phyloP scores from a whole-genome alignment of 2,888 invertebrate genomes.

The Zaprionus bogoriensis region DNA sequence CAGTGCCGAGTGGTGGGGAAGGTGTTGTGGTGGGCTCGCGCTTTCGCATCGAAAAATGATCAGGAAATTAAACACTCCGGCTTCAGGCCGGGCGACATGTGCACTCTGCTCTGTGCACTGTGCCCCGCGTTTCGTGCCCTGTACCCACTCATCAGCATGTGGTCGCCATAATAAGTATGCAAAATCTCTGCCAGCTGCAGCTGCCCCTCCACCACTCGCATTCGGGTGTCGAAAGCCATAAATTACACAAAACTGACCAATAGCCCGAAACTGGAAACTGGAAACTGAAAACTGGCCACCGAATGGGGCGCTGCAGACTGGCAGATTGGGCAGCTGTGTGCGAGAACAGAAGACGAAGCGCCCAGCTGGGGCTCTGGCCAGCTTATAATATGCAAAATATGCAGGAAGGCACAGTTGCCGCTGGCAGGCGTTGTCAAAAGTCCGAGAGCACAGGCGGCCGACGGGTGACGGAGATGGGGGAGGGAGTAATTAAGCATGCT shows the following conservation, averaged over 20 bases:
- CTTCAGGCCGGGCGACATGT: not conserved
- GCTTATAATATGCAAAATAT: slow-evolving; percentile 63
- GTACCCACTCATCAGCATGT: slow-evolving; percentile 67
- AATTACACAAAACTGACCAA: slow-evolving; percentile 68
- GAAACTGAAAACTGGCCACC: slow-evolving; percentile 47
- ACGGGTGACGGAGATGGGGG: not conserved
- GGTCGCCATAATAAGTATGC: slow-evolving; percentile 68
- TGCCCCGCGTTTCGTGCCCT: too few relatives aligned
- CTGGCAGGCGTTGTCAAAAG: too few relatives aligned
- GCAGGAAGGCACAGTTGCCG: slow-evolving; percentile 7
- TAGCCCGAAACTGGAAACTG: slow-evolving; percentile 54
- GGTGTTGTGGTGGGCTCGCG: slow-evolving; percentile 12
- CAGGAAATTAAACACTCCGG: slow-evolving; percentile 78
- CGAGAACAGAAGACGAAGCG: not conserved
- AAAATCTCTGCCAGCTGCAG: slow-evolving; percentile 55
- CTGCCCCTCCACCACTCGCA: slow-evolving; percentile 20
- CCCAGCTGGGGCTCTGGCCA: slow-evolving; percentile 16
- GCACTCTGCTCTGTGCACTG: slow-evolving; percentile 5
- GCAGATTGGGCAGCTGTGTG: not conserved
- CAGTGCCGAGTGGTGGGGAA: not conserved
- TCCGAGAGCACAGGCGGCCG: too few relatives aligned
- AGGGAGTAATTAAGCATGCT: slow-evolving; percentile 41
- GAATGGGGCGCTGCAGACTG: not conserved
- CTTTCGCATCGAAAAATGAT: slow-evolving; percentile 73
- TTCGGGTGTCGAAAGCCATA: slow-evolving; percentile 61